Percentiles rank a stretch among this genome's conserved stretches.
Evolutionary conservation across 2,888 invertebrate genomes (phyloP).

Genomic region (Pyrrhia umbra): DNA sequence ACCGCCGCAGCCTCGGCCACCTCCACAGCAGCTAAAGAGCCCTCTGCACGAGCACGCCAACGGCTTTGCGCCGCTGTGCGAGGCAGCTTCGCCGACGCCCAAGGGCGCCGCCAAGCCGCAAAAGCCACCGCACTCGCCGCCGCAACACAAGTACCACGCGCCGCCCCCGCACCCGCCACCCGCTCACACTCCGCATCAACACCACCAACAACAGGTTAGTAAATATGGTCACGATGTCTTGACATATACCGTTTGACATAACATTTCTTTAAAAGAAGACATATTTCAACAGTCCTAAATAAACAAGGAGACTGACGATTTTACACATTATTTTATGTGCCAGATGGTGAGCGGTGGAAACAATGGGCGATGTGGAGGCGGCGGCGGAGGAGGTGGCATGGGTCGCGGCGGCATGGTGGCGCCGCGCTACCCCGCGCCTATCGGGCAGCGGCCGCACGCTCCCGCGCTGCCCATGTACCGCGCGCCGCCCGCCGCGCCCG

Average conservation of each 20-base stretch:
- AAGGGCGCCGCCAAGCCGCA: conserved; percentile 80
- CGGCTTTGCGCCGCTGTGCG: conserved; percentile 91
- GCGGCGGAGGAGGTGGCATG: conserved; percentile 70
- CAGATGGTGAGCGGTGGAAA: conserved; percentile 82
- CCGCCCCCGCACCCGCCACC: conserved; percentile 73
- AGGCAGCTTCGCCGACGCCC: conserved; percentile 89
- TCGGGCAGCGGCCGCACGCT: conserved; percentile 87
- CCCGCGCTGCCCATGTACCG: conserved; percentile 82
- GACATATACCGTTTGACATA: no score
- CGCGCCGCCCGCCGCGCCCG: conserved; percentile 71
- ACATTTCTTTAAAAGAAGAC: background rate
- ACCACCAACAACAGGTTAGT: conserved; percentile 74
- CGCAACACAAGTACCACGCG: conserved; percentile 84
- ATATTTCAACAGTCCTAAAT: background rate
- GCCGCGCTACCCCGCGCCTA: conserved; percentile 89
- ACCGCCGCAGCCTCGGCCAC: conserved; percentile 80
- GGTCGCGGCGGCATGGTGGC: conserved; percentile 77
- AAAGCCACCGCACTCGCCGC: conserved; percentile 86
- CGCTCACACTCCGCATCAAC: conserved; percentile 73
- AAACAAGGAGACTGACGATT: background rate
- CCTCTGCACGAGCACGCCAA: conserved; percentile 89
- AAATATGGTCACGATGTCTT: no score
- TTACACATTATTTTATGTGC: conserved; percentile 1
- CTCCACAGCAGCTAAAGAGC: conserved; percentile 90
- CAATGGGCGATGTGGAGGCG: conserved; percentile 78